A percentile compares a stretch with the other conserved stretches of the same genome.
These are phyloP conservation scores for Muschampia plurimacula DNA, from an alignment of 2,888 invertebrate species.

Conservation along the genomic window DNA sequence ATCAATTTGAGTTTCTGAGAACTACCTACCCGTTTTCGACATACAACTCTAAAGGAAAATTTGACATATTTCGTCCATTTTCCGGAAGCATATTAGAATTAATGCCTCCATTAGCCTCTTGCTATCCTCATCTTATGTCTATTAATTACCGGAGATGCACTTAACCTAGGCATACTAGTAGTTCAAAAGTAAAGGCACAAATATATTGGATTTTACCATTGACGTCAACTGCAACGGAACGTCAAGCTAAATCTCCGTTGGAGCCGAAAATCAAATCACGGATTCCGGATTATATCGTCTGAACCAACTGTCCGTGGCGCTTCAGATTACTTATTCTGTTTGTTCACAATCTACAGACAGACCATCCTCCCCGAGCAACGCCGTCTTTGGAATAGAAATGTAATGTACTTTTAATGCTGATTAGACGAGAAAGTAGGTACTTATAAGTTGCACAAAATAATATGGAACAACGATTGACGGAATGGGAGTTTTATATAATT, in stretches of 20 bases:
- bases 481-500: too few relatives aligned
- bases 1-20: too few relatives aligned
- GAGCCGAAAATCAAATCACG: constrained; percentile 37
- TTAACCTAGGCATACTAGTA: not conserved
- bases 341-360: constrained; percentile 16
- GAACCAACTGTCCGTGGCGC: constrained; percentile 30
- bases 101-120: too few relatives aligned
- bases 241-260: constrained; percentile 35
- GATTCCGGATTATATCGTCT: constrained; percentile 33
- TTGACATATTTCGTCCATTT: too few relatives aligned
- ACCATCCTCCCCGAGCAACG: not conserved
- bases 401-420: not conserved
- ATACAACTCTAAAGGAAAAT: too few relatives aligned
- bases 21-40: too few relatives aligned
- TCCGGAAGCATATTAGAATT: too few relatives aligned
- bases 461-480: too few relatives aligned
- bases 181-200: not conserved
- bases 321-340: constrained; percentile 33
- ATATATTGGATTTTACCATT: constrained; percentile 29
- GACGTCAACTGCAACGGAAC: constrained; percentile 36
- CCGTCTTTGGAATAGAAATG: not conserved
- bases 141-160: not conserved
- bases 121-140: too few relatives aligned
- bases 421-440: too few relatives aligned
- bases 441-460: too few relatives aligned